Evolutionary conservation across 1,140 invertebrate species (phyloP).

Genomic region (Holcopasites calliopsidis): DNA sequence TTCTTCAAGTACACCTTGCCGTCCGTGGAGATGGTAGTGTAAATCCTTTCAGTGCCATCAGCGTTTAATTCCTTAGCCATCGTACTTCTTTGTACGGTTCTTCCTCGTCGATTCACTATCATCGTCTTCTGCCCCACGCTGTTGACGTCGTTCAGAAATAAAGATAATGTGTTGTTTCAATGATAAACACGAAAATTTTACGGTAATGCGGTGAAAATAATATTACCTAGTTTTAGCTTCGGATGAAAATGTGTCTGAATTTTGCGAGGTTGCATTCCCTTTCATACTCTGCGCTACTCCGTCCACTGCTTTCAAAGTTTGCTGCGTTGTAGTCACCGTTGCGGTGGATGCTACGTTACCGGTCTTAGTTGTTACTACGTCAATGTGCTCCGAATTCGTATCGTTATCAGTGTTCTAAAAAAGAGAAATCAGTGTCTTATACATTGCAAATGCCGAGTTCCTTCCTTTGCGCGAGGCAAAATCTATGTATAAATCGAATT

Average conservation of each 20-base stretch:
- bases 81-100: conserved; percentile 76
- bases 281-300: conserved; percentile 73
- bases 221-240: conserved; percentile 67
- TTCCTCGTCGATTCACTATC: conserved; percentile 76
- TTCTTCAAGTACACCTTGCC: conserved; percentile 89
- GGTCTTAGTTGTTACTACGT: conserved; percentile 62
- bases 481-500: neutral
- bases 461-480: conserved; percentile 36
- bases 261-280: conserved; percentile 64
- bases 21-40: conserved; percentile 82
- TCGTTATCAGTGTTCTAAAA: conserved; percentile 71
- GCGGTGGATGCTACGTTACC: conserved; percentile 71
- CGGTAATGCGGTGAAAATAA: neutral
- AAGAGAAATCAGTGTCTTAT: conserved; percentile 35
- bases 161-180: neutral
- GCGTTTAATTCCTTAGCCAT: conserved; percentile 82
- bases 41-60: conserved; percentile 84
- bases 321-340: conserved; percentile 73
- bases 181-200: conserved; percentile 10
- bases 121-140: conserved; percentile 68
- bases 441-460: conserved; percentile 48
- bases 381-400: conserved; percentile 55
- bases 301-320: conserved; percentile 72
- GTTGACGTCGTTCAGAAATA: conserved; percentile 38
- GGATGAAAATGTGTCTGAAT: conserved; percentile 63